Evolutionary conservation across 2,797 vertebrate genomes (phyloP), one percentile per base, ranked within the genome.

Genomic region (Phyllotis vaccarum): DNA sequence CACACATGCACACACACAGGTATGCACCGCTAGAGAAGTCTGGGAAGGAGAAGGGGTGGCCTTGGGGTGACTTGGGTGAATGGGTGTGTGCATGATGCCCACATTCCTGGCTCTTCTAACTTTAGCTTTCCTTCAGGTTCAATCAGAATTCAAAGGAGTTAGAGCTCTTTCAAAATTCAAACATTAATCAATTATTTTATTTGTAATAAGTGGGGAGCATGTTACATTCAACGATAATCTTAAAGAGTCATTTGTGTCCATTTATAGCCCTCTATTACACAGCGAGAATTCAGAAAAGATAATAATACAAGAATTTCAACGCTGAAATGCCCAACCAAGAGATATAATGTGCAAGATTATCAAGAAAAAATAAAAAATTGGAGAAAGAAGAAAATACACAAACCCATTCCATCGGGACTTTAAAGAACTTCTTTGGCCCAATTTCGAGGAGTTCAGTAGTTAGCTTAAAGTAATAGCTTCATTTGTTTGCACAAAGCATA

Each of bases 1-100:
- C 95, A 43, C 96, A 97, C 91, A 49, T 21, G 96, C 95, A 43
- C 96, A 97, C 91, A 49, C 85, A 86, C 96, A 93, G 87, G 98
- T 97, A 96, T 95, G 98, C 96, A 94, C 90, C 88, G 46, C 94
- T 87, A 74, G 92, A 95, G 95, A 97, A 97, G 97, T 94, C 5
- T 1, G 95, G 96, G 96, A 96, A 96, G 90, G 31, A 92, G 91
- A 92, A 86, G 88, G 64, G 76, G n/a, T 9, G 74, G 89, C 91
- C 96, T 96, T 83, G 52, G 72, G 86, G 66, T 78, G 86, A 56
- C 96, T 97, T 97, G 95, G 97, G 93, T 90, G 94, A 97, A 97
- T 94, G 95, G 94, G 72, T 58, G 96, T 94, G 82, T 72, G 72
- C 94, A 86, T 78, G n/a, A 43, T n/a, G n/a, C n/a, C n/a, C 75